Conservation (phyloP, 2,113 vertebrate species). For the Catharus bicknelli region DNA sequence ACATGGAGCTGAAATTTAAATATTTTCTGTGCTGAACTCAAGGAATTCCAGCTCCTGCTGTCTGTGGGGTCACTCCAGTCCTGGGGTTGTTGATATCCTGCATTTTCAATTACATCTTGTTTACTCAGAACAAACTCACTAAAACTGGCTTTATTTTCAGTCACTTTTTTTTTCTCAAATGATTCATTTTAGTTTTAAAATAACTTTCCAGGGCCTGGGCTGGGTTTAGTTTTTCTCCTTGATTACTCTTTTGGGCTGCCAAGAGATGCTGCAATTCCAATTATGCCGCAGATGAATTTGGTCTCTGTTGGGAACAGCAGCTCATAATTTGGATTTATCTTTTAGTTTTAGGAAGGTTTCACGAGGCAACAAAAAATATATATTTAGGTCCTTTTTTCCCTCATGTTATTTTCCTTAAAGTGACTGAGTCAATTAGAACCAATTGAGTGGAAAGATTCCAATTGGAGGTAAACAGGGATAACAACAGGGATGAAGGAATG, state of each 20-base stretch:
- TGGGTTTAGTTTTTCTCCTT: background rate
- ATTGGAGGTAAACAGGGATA: background rate
- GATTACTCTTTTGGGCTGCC: slow-evolving; percentile 5
- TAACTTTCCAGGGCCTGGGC: background rate
- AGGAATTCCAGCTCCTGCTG: fast-evolving
- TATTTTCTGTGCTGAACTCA: background rate
- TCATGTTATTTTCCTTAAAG: background rate
- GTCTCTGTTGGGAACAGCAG: background rate
- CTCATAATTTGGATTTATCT: background rate
- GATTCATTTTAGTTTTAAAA: background rate
- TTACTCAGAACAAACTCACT: background rate
- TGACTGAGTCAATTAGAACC: background rate
- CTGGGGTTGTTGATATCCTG: background rate
- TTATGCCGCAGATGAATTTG: background rate
- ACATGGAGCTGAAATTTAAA: fast-evolving
- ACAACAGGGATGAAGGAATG: background rate
- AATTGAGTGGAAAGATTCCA: background rate
- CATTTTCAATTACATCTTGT: background rate
- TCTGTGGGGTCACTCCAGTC: background rate
- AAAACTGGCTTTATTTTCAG: background rate
- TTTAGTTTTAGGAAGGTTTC: background rate
- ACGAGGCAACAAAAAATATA: background rate
- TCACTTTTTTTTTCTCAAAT: background rate
- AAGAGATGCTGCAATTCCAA: background rate
- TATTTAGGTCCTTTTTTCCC: background rate